Evolutionary conservation across 2,797 vertebrate species (phyloP).

Genomic region (Chiropotes sagulatus): DNA sequence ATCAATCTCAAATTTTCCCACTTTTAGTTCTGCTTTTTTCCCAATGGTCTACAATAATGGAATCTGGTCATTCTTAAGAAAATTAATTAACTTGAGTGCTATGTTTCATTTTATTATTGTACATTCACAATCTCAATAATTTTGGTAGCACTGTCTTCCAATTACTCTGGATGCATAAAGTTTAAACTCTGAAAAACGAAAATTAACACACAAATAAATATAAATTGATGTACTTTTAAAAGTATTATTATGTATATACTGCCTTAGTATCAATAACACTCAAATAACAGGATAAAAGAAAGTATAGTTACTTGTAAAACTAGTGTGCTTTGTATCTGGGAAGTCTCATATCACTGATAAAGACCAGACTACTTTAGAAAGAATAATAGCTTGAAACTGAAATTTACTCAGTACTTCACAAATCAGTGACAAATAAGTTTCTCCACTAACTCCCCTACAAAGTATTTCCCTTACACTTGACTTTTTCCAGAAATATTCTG

Average conservation of each 20-base stretch:
- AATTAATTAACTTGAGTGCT: not conserved
- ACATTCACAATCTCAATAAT: not conserved
- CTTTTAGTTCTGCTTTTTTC: not conserved
- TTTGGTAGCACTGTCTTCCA: not conserved
- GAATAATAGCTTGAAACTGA: conserved; percentile 72
- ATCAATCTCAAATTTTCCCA: not conserved
- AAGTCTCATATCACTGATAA: conserved; percentile 77
- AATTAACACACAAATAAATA: conserved; percentile 14
- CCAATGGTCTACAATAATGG: not conserved
- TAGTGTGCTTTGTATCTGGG: conserved; percentile 68
- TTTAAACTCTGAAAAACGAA: not conserved
- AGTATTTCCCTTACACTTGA: conserved; percentile 49
- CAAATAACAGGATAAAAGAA: conserved; percentile 12
- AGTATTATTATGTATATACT: not conserved
- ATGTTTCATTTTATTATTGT: conserved; percentile 27
- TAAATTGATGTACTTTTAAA: not conserved
- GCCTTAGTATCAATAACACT: conserved; percentile 15
- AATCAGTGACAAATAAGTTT: conserved; percentile 70
- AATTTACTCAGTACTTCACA: conserved; percentile 73
- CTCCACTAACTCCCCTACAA: not conserved
- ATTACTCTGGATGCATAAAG: not conserved
- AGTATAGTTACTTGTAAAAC: conserved; percentile 76
- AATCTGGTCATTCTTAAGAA: conserved; percentile 1
- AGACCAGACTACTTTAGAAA: conserved; percentile 76
- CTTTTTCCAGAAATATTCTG: conserved; percentile 2